Base-by-base conservation (phyloP, 2,888 invertebrate species). In the Steinernema carpocapsae region DNA sequence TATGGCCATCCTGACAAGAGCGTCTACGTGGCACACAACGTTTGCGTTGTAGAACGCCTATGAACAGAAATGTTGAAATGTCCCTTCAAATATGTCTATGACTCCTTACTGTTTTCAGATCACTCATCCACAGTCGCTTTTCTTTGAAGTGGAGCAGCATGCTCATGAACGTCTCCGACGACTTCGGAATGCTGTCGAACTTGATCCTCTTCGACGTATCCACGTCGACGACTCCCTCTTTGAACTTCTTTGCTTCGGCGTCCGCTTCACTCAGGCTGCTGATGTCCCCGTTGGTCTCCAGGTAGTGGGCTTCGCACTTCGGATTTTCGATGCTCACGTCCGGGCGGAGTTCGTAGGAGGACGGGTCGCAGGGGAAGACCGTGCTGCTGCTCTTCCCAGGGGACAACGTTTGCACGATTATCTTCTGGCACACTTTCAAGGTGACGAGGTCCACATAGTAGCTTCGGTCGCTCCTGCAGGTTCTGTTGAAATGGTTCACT, bases 101-200 rank as follows among this genome's bases (percentile, higher is more conserved):
- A n/a, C n/a, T n/a, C n/a, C n/a, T n/a, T n/a, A n/a, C n/a, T n/a
- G n/a, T n/a, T n/a, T n/a, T n/a, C n/a, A n/a, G n/a, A n/a, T n/a
- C 17, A 43, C 43, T 43, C 26, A 56, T 22, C 56, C 56, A 56
- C 12, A 26, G 26, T 22, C 56, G 56, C 22, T 56, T 22, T 56
- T 56, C 26, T 17, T 56, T 56, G 56, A 56, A 56, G 56, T 19
- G 56, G 4, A 56, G 56, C 22, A 56, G 26, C 56, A 56, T 56
- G 24, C 12, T 12, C 12, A 24, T 26, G 56, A 56, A 26, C 10
- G 56, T 56, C 26, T 56, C 56, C 6, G 56, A 14, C 12, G 56
- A 19, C 6, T 56, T 56, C 26, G 56, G 26, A 4, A 56, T 56
- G 26, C 56, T 22, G 2, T 56, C 56, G 24, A 56, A 19, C 24